Conservation (phyloP, 2,113 vertebrate genomes). For the Apteryx owenii region DNA sequence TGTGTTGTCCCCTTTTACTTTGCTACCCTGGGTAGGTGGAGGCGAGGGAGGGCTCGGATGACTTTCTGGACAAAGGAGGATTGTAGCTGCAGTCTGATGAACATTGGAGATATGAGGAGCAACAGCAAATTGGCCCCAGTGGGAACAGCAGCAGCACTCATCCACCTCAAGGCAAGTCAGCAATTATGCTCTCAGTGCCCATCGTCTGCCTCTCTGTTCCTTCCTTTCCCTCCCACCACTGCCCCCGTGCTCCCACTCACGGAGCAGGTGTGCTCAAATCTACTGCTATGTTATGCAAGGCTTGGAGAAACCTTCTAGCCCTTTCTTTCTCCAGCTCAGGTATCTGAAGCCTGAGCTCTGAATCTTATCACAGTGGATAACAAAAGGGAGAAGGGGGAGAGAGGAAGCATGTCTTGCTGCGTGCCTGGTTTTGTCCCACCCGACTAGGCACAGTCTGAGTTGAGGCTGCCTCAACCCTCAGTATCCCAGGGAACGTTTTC, state of each 20-base stretch:
- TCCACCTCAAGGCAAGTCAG: slow-evolving; percentile 72
- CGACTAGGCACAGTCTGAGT: neutral
- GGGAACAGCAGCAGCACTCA: slow-evolving; percentile 72
- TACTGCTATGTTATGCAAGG: neutral
- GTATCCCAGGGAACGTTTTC: neutral
- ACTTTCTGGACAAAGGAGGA: slow-evolving; percentile 64
- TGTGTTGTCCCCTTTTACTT: slow-evolving; percentile 53
- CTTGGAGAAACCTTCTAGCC: neutral
- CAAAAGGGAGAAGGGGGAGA: neutral
- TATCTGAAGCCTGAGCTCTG: neutral
- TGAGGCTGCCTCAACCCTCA: neutral
- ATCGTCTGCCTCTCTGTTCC: slow-evolving; percentile 45
- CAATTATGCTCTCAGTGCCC: slow-evolving; percentile 64
- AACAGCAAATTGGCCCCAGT: slow-evolving; percentile 76
- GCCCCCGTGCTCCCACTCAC: neutral
- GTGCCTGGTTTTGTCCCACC: neutral
- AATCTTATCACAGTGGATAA: neutral
- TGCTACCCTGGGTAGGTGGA: neutral
- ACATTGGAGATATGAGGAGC: slow-evolving; percentile 73
- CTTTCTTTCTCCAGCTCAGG: neutral
- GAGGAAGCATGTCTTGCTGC: neutral
- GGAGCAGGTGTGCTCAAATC: neutral
- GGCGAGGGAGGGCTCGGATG: neutral
- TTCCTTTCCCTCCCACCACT: slow-evolving; percentile 24
- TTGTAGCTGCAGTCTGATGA: slow-evolving; percentile 74